phyloP scores from a whole-genome alignment of 2,797 vertebrate species.

The Pseudopleuronectes americanus region DNA sequence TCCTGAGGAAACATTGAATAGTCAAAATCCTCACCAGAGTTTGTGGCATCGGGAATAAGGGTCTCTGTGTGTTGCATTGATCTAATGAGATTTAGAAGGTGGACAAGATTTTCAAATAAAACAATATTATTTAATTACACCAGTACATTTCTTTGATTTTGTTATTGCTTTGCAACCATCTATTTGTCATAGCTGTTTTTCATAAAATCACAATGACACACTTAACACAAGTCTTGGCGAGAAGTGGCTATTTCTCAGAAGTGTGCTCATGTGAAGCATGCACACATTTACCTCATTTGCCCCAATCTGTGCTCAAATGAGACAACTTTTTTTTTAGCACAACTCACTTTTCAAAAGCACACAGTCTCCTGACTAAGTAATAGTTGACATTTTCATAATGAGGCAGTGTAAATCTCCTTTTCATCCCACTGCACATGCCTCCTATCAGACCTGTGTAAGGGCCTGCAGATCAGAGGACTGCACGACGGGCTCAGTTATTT shows the following conservation, averaged over 20 bases:
- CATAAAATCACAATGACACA: not conserved
- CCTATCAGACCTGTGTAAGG: not conserved
- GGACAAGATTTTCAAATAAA: slow-evolving; percentile 4
- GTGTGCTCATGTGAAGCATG: not conserved
- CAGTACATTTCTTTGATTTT: not conserved
- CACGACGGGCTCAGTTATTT: slow-evolving; percentile 45
- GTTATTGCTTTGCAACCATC: slow-evolving; percentile 8
- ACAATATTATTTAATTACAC: not conserved
- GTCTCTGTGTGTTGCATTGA: not conserved
- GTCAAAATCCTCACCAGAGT: not conserved
- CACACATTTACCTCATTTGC: not conserved
- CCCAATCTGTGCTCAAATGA: not conserved
- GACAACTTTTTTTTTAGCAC: not conserved
- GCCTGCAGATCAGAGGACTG: slow-evolving; percentile 35
- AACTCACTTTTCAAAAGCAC: slow-evolving; percentile 7
- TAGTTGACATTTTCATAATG: slow-evolving; percentile 50
- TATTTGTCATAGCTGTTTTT: not conserved
- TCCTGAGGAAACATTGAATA: slow-evolving; percentile 1
- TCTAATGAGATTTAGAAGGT: not conserved
- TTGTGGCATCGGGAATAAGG: not conserved
- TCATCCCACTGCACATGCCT: slow-evolving; percentile 1
- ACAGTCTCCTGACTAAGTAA: slow-evolving; percentile 1
- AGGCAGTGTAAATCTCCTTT: slow-evolving; percentile 13
- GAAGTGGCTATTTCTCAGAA: not conserved
- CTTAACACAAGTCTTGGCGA: slow-evolving; percentile 3